phyloP scores from a whole-genome alignment of 1,140 invertebrate species.

The Drosophila takahashii region DNA sequence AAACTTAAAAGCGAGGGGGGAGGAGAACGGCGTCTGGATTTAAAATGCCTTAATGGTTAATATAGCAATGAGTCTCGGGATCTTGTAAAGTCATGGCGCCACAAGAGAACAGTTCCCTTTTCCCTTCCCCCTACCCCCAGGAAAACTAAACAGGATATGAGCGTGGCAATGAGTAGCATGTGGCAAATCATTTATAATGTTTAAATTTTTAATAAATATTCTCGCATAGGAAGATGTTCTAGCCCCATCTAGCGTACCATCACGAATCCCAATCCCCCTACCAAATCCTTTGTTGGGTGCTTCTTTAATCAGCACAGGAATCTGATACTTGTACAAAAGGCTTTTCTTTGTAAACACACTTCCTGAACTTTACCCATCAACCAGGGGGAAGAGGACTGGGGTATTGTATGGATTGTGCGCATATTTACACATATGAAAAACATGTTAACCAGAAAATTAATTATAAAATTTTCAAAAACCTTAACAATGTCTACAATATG shows the following conservation, averaged over 20 bases:
- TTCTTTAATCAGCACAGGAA: slow-evolving; percentile 81
- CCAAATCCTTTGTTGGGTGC: slow-evolving; percentile 29
- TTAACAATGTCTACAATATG: slow-evolving; percentile 82
- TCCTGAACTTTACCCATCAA: slow-evolving; percentile 75
- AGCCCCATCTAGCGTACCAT: background rate
- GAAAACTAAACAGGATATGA: slow-evolving; percentile 61
- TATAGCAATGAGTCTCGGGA: slow-evolving; percentile 52
- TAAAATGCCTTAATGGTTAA: slow-evolving; percentile 80
- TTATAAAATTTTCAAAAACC: slow-evolving; percentile 83
- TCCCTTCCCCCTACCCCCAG: background rate
- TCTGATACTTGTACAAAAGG: slow-evolving; percentile 82
- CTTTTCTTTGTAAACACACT: slow-evolving; percentile 82
- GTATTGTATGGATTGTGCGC: slow-evolving; percentile 73
- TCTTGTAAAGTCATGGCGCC: slow-evolving; percentile 76
- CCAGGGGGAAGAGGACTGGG: slow-evolving; percentile 1
- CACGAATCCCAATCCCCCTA: background rate
- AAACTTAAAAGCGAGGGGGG: slow-evolving; percentile 56
- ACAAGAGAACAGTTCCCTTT: slow-evolving; percentile 34
- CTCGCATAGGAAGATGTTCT: slow-evolving; percentile 20
- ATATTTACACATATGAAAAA: slow-evolving; percentile 68
- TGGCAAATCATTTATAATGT: slow-evolving; percentile 79
- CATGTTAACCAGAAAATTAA: slow-evolving; percentile 83
- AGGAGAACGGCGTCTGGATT: slow-evolving; percentile 21
- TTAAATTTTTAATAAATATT: slow-evolving; percentile 80
- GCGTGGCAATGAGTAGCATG: slow-evolving; percentile 54